Base-by-base conservation (phyloP, 2,113 vertebrate genomes). In the Oenanthe melanoleuca region DNA sequence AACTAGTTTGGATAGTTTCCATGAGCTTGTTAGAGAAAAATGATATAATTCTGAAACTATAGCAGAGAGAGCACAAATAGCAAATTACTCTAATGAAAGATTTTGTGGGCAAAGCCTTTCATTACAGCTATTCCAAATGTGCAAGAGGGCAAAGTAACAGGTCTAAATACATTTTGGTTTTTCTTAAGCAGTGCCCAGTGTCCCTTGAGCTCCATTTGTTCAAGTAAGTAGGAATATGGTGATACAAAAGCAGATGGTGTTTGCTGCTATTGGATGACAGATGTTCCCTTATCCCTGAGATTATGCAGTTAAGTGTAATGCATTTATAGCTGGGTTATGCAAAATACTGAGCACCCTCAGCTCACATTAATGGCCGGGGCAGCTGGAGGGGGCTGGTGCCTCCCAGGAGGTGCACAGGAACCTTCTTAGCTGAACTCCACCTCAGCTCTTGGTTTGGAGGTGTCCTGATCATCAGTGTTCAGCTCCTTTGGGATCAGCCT, bases 221-320 rank as follows among this genome's bases (percentile, higher is more conserved):
- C 90, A 22, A 72, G 55, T 80, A 42, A 80, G 80, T 59, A 75
- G 72, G 75, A 92, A 75, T 91, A 92, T 29, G 69, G 55, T 40
- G 61, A 86, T 69, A 47, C 60, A 83, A 92, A 96, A 45, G 15
- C 86, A 95, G 91, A 92, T 95, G 94, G 88, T 92, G 55, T 80
- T 93, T 94, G 73, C 66, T 74, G 50, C 69, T 94, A 70, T 21
- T 66, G 55, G 60, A 65, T 80, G 84, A 64, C 92, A 95, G 93
- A 94, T 93, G 92, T 91, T 89, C 57, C 70, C 64, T 94, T 73
- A 92, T 85, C 67, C 87, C 80, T 77, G 74, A 94, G 91, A 70
- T 64, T 59, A 78, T 47, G 64, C 80, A 77, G 44, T 85, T 87
- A 70, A 92, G 12, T 80, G 73, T 74, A 78, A 75, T 47, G 60